phyloP scores from a whole-genome alignment of 2,797 vertebrate genomes.

The Pseudotriccus pelzelni region DNA sequence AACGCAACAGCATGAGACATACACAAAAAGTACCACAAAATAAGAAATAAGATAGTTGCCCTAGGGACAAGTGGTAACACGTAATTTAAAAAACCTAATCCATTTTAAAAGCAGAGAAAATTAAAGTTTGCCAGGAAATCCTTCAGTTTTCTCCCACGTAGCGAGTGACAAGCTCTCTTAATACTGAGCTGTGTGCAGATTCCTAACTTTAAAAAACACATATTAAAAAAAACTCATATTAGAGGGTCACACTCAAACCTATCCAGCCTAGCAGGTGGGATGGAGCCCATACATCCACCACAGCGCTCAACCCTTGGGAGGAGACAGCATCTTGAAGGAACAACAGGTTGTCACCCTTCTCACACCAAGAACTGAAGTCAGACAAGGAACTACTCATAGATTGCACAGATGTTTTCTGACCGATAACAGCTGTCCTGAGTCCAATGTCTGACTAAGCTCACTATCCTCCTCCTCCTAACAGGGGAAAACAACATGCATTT shows the following conservation, averaged over 20 bases:
- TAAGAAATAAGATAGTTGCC: neutral
- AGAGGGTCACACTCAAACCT: neutral
- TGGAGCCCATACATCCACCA: neutral
- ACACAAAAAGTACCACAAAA: neutral
- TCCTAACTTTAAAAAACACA: neutral
- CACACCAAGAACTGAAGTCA: neutral
- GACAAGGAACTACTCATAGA: neutral
- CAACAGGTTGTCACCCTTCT: neutral
- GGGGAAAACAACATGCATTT: neutral
- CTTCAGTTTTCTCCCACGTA: neutral
- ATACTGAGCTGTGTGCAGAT: neutral
- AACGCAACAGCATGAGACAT: neutral
- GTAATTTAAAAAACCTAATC: neutral
- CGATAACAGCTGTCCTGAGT: neutral
- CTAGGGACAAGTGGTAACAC: neutral
- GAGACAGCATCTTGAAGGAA: neutral
- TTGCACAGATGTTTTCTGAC: neutral
- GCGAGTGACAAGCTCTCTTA: neutral
- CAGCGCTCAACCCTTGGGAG: neutral
- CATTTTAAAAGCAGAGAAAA: neutral
- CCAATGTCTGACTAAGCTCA: neutral
- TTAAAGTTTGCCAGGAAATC: neutral
- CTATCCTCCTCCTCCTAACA: neutral
- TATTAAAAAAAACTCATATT: accelerated
- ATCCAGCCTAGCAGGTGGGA: neutral